Evolutionary conservation across 1,140 invertebrate species (phyloP), one percentile per base, ranked within the genome.

Genomic region (Nautilus pompilius): DNA sequence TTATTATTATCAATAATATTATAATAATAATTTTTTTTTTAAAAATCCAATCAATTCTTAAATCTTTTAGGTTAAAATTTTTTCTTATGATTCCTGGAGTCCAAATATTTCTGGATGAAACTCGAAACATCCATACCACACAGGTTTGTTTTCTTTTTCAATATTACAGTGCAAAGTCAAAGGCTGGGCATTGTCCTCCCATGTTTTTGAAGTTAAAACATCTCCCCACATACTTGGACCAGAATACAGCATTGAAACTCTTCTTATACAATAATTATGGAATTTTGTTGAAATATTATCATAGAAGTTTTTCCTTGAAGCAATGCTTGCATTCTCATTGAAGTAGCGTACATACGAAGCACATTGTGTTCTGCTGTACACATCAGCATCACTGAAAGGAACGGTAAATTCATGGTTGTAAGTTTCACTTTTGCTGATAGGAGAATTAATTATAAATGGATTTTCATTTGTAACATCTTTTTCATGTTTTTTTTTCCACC

Each of bases 301-400:
- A 22, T 69, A 68, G 49, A 65, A 66, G 26, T 58, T 66, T 59
- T 63, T 65, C 3, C 66, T 26, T 22, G 73, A 73, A 2, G 73
- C 73, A 48, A 75, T 66, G 33, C 73, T 75, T 3, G 71, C 68
- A 55, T 71, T 71, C 30, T 75, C 71, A 2, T 62, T 36, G 48
- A 75, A 75, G 58, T 71, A 75, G 41, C 63, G 54, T 2, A 73
- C 55, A 57, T 75, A 75, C 13, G 73, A 73, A 1, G 73, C 67
- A 64, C 73, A 75, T 33, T 71, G 48, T 45, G 73, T 75, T 10
- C 64, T 58, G n/a, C 62, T 53, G 10, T 57, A 59, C n/a, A 62
- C 61, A 54, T 75, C 71, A 13, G 71, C 69, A 53, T 75, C 73
- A 28, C 57, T 59, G 2, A 69, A 60, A 28, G 73, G 73, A 33